Evolutionary conservation across 1,140 invertebrate genomes (phyloP).

Genomic region (Zaprionus lachaisei): DNA sequence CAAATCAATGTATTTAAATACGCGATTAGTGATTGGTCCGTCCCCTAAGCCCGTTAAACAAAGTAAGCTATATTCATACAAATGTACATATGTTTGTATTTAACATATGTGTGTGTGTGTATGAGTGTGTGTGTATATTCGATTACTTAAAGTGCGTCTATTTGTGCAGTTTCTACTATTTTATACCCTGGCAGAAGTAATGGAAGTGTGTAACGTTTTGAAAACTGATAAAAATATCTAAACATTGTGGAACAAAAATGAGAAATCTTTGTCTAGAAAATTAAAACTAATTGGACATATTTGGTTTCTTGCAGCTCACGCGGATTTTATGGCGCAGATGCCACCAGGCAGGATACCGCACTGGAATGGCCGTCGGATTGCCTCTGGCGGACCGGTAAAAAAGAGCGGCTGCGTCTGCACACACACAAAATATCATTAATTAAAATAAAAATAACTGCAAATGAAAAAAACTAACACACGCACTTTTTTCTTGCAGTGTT

Average conservation of each 20-base stretch:
- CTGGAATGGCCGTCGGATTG: too few relatives aligned
- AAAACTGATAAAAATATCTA: neutral
- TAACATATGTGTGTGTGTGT: slow-evolving; percentile 8
- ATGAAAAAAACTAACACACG: too few relatives aligned
- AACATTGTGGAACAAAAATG: neutral
- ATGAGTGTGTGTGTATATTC: slow-evolving; percentile 26
- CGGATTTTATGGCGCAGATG: too few relatives aligned
- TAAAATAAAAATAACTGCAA: too few relatives aligned
- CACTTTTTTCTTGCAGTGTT: too few relatives aligned
- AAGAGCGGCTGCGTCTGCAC: too few relatives aligned
- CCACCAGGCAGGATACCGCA: too few relatives aligned
- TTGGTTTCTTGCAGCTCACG: too few relatives aligned
- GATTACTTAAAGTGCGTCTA: slow-evolving; percentile 32
- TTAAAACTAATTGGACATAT: too few relatives aligned
- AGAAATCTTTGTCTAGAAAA: too few relatives aligned
- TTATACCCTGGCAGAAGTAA: neutral
- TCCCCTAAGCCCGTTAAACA: neutral
- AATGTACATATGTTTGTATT: slow-evolving; percentile 4
- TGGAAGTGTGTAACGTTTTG: neutral
- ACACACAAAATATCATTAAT: too few relatives aligned
- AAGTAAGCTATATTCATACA: neutral
- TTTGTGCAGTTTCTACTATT: neutral
- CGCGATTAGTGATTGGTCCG: neutral
- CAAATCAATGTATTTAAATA: neutral
- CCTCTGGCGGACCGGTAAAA: too few relatives aligned